Evolutionary conservation across 1,140 invertebrate genomes (phyloP).

Genomic region (Drosophila ambigua): DNA sequence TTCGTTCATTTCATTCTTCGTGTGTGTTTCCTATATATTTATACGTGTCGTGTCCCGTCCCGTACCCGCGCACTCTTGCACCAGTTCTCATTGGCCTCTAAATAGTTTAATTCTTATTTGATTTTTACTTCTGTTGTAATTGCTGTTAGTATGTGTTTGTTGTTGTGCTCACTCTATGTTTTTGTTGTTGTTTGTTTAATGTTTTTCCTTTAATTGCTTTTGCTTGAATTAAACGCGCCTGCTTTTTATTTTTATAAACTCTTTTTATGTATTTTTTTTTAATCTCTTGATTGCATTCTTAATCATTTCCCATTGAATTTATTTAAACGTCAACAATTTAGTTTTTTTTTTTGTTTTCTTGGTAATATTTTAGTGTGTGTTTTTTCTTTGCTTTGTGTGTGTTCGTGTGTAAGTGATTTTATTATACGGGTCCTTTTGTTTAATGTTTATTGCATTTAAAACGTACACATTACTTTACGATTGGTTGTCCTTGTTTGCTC

Average conservation of each 20-base stretch:
- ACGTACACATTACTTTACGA: slow-evolving; percentile 62
- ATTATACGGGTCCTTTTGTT: slow-evolving; percentile 32
- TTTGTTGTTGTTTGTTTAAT: slow-evolving; percentile 46
- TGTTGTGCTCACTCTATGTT: slow-evolving; percentile 81
- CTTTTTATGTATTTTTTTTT: slow-evolving; percentile 47
- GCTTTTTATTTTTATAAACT: slow-evolving; percentile 56
- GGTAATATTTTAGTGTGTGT: not conserved
- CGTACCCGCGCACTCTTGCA: slow-evolving; percentile 26
- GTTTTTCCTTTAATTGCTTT: slow-evolving; percentile 27
- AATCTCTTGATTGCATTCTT: slow-evolving; percentile 71
- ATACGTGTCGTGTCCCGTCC: slow-evolving; percentile 33
- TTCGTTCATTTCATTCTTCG: slow-evolving; percentile 16
- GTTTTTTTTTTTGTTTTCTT: slow-evolving; percentile 36
- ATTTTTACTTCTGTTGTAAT: slow-evolving; percentile 19
- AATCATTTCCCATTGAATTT: slow-evolving; percentile 73
- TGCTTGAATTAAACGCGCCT: slow-evolving; percentile 68
- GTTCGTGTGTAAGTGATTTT: slow-evolving; percentile 49
- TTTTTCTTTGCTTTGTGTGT: slow-evolving; percentile 11
- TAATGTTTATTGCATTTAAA: slow-evolving; percentile 72
- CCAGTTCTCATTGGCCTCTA: slow-evolving; percentile 23
- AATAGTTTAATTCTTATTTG: slow-evolving; percentile 50
- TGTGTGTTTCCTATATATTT: slow-evolving; percentile 39
- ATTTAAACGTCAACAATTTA: slow-evolving; percentile 78
- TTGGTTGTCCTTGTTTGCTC: slow-evolving; percentile 41
- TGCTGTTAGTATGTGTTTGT: slow-evolving; percentile 60